Percentiles rank a stretch among this genome's conserved stretches.
phyloP scores from a whole-genome alignment of 2,888 invertebrate genomes.

The Calameuta pallipes region DNA sequence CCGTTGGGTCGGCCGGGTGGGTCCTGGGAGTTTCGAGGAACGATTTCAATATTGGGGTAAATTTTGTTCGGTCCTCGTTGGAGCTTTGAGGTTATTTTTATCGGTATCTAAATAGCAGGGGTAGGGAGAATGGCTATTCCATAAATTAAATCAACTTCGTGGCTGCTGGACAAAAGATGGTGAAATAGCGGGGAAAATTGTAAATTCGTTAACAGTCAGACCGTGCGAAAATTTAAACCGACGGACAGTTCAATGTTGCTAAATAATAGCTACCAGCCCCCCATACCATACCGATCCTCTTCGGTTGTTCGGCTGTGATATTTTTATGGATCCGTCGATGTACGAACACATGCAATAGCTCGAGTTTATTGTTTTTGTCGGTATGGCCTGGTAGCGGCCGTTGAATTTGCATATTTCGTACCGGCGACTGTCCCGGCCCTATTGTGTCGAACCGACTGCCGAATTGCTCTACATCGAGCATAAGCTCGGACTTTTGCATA shows the following conservation, averaged over 20 bases:
- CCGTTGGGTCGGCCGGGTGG: not conserved
- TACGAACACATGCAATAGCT: conserved; percentile 61
- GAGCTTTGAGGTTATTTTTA: too few species aligned
- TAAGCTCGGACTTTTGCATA: conserved; percentile 62
- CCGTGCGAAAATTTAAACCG: conserved; percentile 30
- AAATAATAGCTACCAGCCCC: conserved; percentile 42
- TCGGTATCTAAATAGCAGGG: not conserved
- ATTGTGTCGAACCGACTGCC: conserved; percentile 60
- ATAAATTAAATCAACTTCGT: not conserved
- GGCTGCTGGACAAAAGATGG: not conserved
- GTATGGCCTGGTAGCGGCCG: conserved; percentile 41
- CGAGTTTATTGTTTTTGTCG: conserved; percentile 62
- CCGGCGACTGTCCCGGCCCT: conserved; percentile 28
- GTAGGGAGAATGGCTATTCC: not conserved
- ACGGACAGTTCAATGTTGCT: conserved; percentile 38
- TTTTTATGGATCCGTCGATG: conserved; percentile 59
- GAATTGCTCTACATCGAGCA: conserved; percentile 58
- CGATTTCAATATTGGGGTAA: not conserved
- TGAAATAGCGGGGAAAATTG: conserved; percentile 3
- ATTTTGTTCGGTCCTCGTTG: not conserved
- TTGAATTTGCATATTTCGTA: conserved; percentile 60
- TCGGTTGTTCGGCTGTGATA: conserved; percentile 33
- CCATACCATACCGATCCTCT: conserved; percentile 22
- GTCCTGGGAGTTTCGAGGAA: not conserved
- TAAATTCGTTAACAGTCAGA: conserved; percentile 40